phyloP scores from a whole-genome alignment of 2,888 invertebrate genomes.

The Diarsia mendica region DNA sequence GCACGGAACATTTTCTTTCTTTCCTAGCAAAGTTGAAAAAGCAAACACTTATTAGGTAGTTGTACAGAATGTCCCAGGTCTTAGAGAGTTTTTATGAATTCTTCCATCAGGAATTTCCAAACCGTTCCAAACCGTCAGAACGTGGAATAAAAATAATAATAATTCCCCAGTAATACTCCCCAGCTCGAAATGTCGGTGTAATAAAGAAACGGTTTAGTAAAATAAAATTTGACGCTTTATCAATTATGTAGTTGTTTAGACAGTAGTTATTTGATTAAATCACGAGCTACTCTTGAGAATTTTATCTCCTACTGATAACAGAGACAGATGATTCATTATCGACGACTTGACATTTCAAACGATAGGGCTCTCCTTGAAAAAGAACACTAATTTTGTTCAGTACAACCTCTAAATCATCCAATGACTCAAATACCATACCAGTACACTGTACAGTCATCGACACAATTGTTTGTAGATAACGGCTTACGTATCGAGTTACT shows the following conservation, averaged over 20 bases:
- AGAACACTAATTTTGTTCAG: neutral
- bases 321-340: slow-evolving; percentile 7
- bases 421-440: slow-evolving; percentile 63
- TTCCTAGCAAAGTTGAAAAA: no score
- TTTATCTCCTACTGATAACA: slow-evolving; percentile 22
- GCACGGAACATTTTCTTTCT: no score
- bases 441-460: slow-evolving; percentile 61
- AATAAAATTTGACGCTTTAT: neutral
- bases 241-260: neutral
- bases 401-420: slow-evolving; percentile 32
- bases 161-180: no score
- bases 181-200: neutral
- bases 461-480: slow-evolving; percentile 64
- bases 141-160: no score
- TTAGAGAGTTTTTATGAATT: no score
- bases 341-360: neutral
- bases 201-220: no score
- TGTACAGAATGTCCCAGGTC: no score
- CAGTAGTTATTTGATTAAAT: neutral
- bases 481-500: slow-evolving; percentile 55
- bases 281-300: slow-evolving; percentile 4
- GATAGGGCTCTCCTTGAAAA: slow-evolving; percentile 14
- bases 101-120: no score
- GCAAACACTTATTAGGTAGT: no score
- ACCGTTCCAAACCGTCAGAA: no score